These are phyloP conservation scores for Asobara japonica DNA, from an alignment of 1,140 invertebrate genomes.

Conservation along the genomic window DNA sequence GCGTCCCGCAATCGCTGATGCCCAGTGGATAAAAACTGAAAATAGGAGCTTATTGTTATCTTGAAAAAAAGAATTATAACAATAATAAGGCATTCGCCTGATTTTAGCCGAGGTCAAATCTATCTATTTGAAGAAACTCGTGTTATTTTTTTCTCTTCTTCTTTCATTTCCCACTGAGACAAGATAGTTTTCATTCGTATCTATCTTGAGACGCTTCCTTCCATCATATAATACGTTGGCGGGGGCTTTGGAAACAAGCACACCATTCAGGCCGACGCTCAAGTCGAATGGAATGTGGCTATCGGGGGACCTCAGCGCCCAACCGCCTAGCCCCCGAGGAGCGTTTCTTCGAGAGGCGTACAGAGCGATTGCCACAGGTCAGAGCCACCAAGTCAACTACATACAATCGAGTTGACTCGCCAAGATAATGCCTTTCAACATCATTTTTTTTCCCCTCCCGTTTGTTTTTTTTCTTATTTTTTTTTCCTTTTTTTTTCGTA, in stretches of 20 bases:
- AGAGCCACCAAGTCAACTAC: constrained; percentile 57
- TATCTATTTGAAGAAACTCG: not conserved
- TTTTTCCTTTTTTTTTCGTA: too few species aligned
- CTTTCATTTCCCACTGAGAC: not conserved
- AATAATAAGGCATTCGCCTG: not conserved
- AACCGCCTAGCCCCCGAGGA: not conserved
- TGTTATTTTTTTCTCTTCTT: too few species aligned
- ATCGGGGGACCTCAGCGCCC: constrained; percentile 43
- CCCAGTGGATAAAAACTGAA: too few species aligned
- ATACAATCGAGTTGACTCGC: not conserved
- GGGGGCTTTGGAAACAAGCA: constrained; percentile 54
- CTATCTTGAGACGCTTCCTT: constrained; percentile 23
- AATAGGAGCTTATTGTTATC: too few species aligned
- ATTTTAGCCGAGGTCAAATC: not conserved
- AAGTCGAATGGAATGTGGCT: constrained; percentile 56
- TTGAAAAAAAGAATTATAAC: too few species aligned
- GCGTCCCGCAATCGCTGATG: too few species aligned
- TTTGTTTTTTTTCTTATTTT: too few species aligned
- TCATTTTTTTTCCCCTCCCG: too few species aligned
- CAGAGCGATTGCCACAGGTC: constrained; percentile 60
- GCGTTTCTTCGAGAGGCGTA: not conserved
- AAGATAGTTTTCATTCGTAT: constrained; percentile 8
- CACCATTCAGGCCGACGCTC: constrained; percentile 55
- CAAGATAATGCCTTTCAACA: constrained; percentile 7
- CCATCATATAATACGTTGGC: constrained; percentile 7